These are phyloP conservation scores for Drosophila nikananu DNA, from an alignment of 1,140 invertebrate species.

Conservation along the genomic window DNA sequence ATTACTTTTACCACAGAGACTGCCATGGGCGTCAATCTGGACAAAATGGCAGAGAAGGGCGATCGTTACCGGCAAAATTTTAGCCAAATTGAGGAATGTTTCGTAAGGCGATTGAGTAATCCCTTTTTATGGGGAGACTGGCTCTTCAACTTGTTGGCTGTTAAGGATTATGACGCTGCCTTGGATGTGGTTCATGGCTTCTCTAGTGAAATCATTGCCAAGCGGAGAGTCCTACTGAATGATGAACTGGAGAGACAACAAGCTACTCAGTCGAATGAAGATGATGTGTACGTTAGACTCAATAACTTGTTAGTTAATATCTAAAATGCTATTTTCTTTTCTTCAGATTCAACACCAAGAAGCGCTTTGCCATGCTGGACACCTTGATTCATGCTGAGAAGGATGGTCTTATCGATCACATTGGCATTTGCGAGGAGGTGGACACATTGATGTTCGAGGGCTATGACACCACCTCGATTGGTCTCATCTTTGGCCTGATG, in stretches of 20 bases:
- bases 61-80: slow-evolving; percentile 74
- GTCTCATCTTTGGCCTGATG: slow-evolving; percentile 87
- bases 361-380: slow-evolving; percentile 92
- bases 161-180: slow-evolving; percentile 42
- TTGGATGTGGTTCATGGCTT: slow-evolving; percentile 67
- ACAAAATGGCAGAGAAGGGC: slow-evolving; percentile 69
- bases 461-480: slow-evolving; percentile 91
- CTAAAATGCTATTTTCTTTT: fast-evolving
- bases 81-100: slow-evolving; percentile 61
- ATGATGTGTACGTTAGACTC: slow-evolving; percentile 44
- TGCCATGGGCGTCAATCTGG: slow-evolving; percentile 90
- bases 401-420: slow-evolving; percentile 86
- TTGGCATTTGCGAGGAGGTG: no score
- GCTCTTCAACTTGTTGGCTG: slow-evolving; percentile 55
- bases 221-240: slow-evolving; percentile 53
- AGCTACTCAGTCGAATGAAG: slow-evolving; percentile 18
- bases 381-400: slow-evolving; percentile 88
- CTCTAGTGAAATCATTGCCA: slow-evolving; percentile 78
- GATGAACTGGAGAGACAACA: slow-evolving; percentile 17
- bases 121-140: slow-evolving; percentile 58
- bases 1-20: slow-evolving; percentile 87
- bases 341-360: slow-evolving; percentile 81
- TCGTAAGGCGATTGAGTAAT: slow-evolving; percentile 62
- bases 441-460: slow-evolving; percentile 93
- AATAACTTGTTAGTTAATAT: fast-evolving